Conservation (phyloP, 2,797 vertebrate species). For the Hydrophis major region DNA sequence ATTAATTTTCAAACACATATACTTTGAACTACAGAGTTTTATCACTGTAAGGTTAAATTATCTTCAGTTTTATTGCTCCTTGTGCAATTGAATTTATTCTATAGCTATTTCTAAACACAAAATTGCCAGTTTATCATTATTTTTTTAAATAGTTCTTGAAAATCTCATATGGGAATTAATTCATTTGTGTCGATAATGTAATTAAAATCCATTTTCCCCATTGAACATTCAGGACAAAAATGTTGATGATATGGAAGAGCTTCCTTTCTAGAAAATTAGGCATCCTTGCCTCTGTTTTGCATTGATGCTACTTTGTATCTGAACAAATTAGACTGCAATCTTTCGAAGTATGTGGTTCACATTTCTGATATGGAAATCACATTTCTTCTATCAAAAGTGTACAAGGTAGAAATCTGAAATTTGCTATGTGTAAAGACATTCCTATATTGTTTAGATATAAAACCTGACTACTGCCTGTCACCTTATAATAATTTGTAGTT, state of each 20-base stretch:
- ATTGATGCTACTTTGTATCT: not conserved
- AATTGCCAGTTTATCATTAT: not conserved
- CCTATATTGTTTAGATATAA: slow-evolving; percentile 5
- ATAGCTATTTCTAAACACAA: slow-evolving; percentile 9
- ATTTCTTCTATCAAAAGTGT: slow-evolving; percentile 50
- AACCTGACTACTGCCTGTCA: not conserved
- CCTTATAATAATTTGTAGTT: not conserved
- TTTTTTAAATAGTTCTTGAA: not conserved
- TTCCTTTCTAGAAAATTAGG: not conserved
- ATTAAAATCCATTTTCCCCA: not conserved
- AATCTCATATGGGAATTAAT: not conserved
- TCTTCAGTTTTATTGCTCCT: slow-evolving; percentile 39
- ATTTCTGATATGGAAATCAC: slow-evolving; percentile 50
- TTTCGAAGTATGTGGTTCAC: slow-evolving; percentile 59
- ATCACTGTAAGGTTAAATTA: slow-evolving; percentile 27
- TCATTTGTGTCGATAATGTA: not conserved
- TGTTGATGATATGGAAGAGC: not conserved
- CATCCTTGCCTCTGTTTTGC: not conserved
- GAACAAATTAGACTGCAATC: slow-evolving; percentile 4
- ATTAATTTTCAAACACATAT: not conserved
- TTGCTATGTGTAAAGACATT: slow-evolving; percentile 13
- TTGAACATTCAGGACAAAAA: not conserved
- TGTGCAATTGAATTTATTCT: slow-evolving; percentile 37
- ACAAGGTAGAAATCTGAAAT: slow-evolving; percentile 52
- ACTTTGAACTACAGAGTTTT: not conserved